Percentiles rank a stretch among this genome's conserved stretches.
phyloP scores from a whole-genome alignment of 2,888 invertebrate species.

The Drosophila aldrichi region DNA sequence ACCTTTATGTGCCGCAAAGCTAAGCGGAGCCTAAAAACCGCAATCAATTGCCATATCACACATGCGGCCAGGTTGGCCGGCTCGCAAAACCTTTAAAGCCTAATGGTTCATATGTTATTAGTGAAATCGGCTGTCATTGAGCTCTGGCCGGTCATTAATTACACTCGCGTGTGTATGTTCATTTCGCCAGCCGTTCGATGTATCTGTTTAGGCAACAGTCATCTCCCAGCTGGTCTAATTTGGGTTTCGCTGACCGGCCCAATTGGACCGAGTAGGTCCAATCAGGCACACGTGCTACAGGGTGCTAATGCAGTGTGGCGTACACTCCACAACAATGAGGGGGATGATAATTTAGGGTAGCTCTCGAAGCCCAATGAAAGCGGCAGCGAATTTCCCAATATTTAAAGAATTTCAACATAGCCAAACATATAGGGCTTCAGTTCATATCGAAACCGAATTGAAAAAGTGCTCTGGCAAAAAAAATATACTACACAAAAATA shows the following conservation, averaged over 20 bases:
- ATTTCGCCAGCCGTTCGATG: conserved; percentile 38
- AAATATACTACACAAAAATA: not conserved
- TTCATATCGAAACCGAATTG: not conserved
- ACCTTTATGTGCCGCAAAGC: not conserved
- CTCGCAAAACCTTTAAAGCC: conserved; percentile 2
- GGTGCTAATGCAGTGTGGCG: conserved; percentile 35
- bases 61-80: not conserved
- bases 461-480: not conserved
- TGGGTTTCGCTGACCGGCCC: conserved; percentile 36
- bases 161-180: conserved; percentile 48
- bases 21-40: conserved; percentile 1
- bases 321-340: not conserved
- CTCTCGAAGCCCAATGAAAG: conserved; percentile 16
- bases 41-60: conserved; percentile 6
- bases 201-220: conserved; percentile 32
- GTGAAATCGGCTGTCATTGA: conserved; percentile 53
- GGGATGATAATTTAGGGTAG: conserved; percentile 37
- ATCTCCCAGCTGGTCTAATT: conserved; percentile 47
- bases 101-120: conserved; percentile 33
- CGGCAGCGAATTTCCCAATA: conserved; percentile 2
- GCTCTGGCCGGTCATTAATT: conserved; percentile 48
- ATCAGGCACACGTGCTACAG: conserved; percentile 50
- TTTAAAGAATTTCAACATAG: conserved; percentile 3
- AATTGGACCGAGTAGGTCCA: conserved; percentile 30
- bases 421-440: conserved; percentile 17